A percentile compares a stretch with the other conserved stretches of the same genome.
Evolutionary conservation across 2,888 invertebrate genomes (phyloP).

Genomic region (Aphidoletes aphidimyza): DNA sequence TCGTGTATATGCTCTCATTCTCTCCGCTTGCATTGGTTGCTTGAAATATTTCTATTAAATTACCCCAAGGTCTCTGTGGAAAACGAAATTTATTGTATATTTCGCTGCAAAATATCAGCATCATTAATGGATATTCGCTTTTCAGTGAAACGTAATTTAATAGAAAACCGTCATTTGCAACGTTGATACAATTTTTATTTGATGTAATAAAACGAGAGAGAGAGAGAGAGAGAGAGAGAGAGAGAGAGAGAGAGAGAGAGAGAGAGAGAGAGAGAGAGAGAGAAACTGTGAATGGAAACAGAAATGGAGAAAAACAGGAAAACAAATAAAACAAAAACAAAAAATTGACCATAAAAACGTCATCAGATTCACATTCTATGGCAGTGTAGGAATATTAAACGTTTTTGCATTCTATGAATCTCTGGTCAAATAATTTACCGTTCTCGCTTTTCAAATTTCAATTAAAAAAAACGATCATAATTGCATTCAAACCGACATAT

Average conservation of each 20-base stretch:
- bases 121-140: conserved; percentile 30
- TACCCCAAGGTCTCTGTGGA: conserved; percentile 32
- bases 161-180: conserved; percentile 42
- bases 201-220: not conserved
- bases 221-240: too few relatives aligned
- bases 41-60: conserved; percentile 32
- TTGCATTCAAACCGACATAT: too few relatives aligned
- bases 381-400: not conserved
- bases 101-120: conserved; percentile 34
- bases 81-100: conserved; percentile 42
- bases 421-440: not conserved
- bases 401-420: not conserved
- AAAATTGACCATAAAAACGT: conserved; percentile 24
- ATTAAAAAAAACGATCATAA: too few relatives aligned
- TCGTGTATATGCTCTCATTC: too few relatives aligned
- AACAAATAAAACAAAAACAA: conserved; percentile 35
- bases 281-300: too few relatives aligned
- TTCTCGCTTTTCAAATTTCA: too few relatives aligned
- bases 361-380: conserved; percentile 13
- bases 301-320: too few relatives aligned
- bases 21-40: not conserved
- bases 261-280: too few relatives aligned
- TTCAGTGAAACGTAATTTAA: conserved; percentile 32
- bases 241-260: too few relatives aligned
- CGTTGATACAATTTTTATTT: conserved; percentile 40